phyloP scores from a whole-genome alignment of 2,113 vertebrate genomes.

The Thunnus maccoyii region DNA sequence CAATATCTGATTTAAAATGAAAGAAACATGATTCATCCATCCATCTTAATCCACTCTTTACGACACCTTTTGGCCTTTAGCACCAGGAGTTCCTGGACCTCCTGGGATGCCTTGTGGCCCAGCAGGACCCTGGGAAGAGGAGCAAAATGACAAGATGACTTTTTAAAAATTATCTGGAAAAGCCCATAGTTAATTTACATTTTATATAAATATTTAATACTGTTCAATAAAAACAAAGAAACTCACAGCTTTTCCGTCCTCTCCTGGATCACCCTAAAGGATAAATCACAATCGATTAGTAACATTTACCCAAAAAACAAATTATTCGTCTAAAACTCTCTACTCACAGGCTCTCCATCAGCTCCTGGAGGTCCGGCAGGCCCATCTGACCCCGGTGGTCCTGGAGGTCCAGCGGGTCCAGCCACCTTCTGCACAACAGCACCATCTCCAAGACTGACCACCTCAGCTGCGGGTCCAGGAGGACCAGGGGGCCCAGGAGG shows the following conservation, averaged over 20 bases:
- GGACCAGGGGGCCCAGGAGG: conserved; percentile 80
- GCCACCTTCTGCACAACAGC: conserved; percentile 75
- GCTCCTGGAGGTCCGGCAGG: conserved; percentile 83
- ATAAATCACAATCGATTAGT: conserved; percentile 29
- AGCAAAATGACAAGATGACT: background rate
- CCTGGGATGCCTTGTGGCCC: conserved; percentile 90
- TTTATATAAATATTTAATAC: background rate
- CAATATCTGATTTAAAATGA: background rate
- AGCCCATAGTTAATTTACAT: background rate
- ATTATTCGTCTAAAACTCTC: background rate
- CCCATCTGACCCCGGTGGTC: conserved; percentile 81
- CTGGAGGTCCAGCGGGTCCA: conserved; percentile 80
- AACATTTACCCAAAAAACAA: background rate
- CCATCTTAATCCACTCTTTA: background rate
- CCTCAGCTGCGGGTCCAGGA: conserved; percentile 76
- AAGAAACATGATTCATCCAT: too few relatives aligned
- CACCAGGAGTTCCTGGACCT: conserved; percentile 84
- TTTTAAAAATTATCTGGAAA: background rate
- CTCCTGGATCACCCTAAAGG: conserved; percentile 90
- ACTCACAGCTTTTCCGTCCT: conserved; percentile 92
- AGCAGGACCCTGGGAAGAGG: conserved; percentile 84
- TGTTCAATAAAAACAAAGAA: background rate
- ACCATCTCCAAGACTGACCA: conserved; percentile 58
- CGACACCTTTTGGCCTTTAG: conserved; percentile 91
- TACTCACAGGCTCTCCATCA: conserved; percentile 90